Conservation (phyloP, 1,140 invertebrate genomes). For the Drosophila sp. region DNA sequence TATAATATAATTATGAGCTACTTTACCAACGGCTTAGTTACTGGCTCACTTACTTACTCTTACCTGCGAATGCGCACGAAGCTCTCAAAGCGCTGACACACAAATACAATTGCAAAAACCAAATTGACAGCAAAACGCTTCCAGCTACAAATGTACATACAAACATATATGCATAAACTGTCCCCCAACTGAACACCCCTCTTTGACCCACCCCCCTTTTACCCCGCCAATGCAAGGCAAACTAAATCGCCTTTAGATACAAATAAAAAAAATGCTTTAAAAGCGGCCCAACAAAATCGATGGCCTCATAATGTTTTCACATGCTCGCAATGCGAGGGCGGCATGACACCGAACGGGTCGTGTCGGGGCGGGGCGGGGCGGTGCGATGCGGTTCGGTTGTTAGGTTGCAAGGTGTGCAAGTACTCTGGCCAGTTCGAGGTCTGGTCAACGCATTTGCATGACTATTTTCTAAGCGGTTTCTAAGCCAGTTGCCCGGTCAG, state of each 20-base stretch:
- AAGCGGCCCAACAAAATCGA: conserved; percentile 68
- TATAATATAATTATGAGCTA: conserved; percentile 83
- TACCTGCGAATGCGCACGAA: conserved; percentile 29
- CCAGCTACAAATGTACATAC: not conserved
- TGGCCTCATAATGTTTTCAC: conserved; percentile 72
- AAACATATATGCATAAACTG: conserved; percentile 1
- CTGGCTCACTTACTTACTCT: conserved; percentile 54
- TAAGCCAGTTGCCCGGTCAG: conserved; percentile 56
- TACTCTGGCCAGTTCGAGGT: conserved; percentile 45
- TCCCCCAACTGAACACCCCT: not conserved
- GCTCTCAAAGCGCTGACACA: conserved; percentile 55
- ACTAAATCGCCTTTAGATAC: conserved; percentile 76
- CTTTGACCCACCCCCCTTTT: not conserved
- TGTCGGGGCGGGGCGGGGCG: too few species aligned
- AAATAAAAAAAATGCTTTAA: conserved; percentile 58
- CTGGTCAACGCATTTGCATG: conserved; percentile 41
- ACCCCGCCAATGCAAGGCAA: conserved; percentile 34
- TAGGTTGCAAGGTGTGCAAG: not conserved
- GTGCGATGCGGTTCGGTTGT: too few species aligned
- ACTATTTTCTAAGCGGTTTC: conserved; percentile 55
- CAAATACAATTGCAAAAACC: conserved; percentile 38
- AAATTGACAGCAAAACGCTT: conserved; percentile 51
- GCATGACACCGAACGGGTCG: not conserved
- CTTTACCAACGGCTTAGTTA: conserved; percentile 69
- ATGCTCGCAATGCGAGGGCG: conserved; percentile 6